Evolutionary conservation across 1,140 invertebrate species (phyloP).

Genomic region (Potamilus streckersoni): DNA sequence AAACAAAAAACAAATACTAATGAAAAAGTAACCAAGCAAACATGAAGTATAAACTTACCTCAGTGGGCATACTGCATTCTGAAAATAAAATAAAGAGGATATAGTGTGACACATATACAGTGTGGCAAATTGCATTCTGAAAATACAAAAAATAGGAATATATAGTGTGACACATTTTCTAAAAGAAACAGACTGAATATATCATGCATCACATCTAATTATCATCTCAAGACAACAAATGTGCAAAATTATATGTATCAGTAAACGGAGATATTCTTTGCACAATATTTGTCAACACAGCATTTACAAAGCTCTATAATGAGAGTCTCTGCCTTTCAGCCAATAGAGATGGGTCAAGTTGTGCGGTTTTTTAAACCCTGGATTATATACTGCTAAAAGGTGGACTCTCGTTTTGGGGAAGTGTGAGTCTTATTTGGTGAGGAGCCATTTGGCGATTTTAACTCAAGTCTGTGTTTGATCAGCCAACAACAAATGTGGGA

Average conservation of each 20-base stretch:
- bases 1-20: neutral
- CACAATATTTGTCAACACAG: neutral
- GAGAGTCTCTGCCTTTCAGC: no score
- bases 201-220: neutral
- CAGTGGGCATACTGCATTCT: constrained; percentile 93
- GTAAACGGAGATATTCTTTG: neutral
- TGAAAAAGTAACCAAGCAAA: neutral
- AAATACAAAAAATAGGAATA: no score
- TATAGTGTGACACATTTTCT: no score
- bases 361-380: no score
- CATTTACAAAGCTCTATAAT: neutral
- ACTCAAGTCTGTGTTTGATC: no score
- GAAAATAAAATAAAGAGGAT: constrained; percentile 38
- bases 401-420: no score
- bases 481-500: no score
- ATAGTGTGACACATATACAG: neutral
- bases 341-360: no score
- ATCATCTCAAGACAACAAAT: neutral
- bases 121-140: no score
- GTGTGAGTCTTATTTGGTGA: no score
- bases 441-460: no score
- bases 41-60: constrained; percentile 71
- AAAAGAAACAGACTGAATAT: neutral
- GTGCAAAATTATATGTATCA: neutral
- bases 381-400: no score